A percentile compares a stretch with the other conserved stretches of the same genome.
These are phyloP conservation scores for Smutsia gigantea DNA, from an alignment of 2,797 vertebrate genomes.

Conservation along the genomic window DNA sequence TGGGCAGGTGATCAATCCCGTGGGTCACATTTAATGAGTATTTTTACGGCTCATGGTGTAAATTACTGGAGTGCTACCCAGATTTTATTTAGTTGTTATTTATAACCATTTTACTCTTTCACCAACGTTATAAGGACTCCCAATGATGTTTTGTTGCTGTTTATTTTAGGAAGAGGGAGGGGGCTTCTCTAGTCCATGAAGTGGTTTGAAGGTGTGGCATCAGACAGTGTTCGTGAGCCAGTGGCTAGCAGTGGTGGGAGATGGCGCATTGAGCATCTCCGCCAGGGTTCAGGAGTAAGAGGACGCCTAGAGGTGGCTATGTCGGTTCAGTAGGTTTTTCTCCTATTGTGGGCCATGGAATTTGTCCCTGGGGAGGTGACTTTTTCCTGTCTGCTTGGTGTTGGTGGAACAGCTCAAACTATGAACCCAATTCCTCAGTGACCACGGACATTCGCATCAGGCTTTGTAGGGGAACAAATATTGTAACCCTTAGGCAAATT, in stretches of 20 bases:
- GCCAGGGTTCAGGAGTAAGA: background rate
- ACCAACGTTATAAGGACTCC: accelerated
- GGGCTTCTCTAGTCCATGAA: background rate
- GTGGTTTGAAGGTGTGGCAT: too few relatives aligned
- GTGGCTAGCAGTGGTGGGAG: accelerated
- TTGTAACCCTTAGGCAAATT: accelerated
- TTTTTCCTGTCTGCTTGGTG: background rate
- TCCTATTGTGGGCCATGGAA: background rate
- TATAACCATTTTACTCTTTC: background rate
- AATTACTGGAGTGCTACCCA: background rate
- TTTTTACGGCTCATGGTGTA: background rate
- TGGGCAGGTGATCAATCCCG: background rate
- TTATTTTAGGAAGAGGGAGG: background rate
- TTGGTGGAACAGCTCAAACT: background rate
- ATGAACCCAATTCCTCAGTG: background rate
- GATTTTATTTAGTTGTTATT: too few relatives aligned
- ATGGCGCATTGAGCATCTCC: accelerated
- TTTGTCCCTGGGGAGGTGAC: background rate
- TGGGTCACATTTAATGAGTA: background rate
- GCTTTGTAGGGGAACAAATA: background rate
- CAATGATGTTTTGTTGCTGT: accelerated
- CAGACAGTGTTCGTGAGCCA: accelerated
- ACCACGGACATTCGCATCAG: background rate
- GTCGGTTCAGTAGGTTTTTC: background rate
- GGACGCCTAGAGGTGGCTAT: accelerated